Percentiles rank a stretch among this genome's conserved stretches.
Evolutionary conservation across 1,140 invertebrate genomes (phyloP).

Genomic region (Drosophila seguyi): DNA sequence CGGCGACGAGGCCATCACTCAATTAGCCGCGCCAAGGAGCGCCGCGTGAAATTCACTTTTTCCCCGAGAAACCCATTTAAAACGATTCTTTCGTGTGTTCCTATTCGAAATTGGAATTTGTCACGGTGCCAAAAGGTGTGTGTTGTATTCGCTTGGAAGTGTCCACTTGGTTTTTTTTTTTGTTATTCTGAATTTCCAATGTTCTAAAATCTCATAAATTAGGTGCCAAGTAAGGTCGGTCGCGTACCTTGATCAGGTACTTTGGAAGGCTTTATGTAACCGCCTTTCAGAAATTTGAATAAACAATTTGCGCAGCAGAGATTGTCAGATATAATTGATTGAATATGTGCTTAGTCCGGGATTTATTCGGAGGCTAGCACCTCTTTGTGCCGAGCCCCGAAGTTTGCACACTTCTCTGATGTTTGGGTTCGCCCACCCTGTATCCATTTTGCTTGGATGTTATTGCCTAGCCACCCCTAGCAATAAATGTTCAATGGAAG

Average conservation of each 20-base stretch:
- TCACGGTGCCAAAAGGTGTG: slow-evolving; percentile 78
- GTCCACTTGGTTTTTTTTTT: background rate
- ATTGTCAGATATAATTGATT: slow-evolving; percentile 29
- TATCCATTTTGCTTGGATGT: background rate
- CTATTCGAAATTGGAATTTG: slow-evolving; percentile 49
- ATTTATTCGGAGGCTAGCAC: slow-evolving; percentile 9
- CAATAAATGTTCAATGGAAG: background rate
- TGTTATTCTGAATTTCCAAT: slow-evolving; percentile 19
- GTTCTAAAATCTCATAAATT: slow-evolving; percentile 28
- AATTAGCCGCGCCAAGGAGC: slow-evolving; percentile 33
- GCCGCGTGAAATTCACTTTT: slow-evolving; percentile 42
- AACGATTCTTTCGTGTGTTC: slow-evolving; percentile 17
- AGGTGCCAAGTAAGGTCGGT: slow-evolving; percentile 37
- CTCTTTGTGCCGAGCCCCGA: slow-evolving; percentile 5
- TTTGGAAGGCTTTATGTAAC: slow-evolving; percentile 29
- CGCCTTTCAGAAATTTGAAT: slow-evolving; percentile 13
- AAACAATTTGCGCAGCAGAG: slow-evolving; percentile 48
- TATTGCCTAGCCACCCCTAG: background rate
- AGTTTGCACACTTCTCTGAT: background rate
- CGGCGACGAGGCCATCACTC: slow-evolving; percentile 23
- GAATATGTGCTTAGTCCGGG: slow-evolving; percentile 6
- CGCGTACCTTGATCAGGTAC: slow-evolving; percentile 26
- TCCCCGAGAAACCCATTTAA: slow-evolving; percentile 11
- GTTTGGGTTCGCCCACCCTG: background rate
- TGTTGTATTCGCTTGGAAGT: slow-evolving; percentile 47